Conservation (phyloP, 2,888 invertebrate species). For the Allygus modestus region DNA sequence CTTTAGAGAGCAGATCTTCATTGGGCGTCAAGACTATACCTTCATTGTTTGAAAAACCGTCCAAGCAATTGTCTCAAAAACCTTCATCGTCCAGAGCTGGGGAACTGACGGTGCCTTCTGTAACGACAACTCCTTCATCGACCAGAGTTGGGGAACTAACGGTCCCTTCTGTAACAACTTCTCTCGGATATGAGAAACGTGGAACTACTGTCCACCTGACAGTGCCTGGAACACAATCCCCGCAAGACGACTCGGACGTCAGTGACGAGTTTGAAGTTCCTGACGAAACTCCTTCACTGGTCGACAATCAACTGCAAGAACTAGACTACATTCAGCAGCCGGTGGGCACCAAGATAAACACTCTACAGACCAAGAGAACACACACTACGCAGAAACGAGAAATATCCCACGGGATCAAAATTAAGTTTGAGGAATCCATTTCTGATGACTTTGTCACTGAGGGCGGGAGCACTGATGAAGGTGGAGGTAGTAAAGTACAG, state of each 20-base stretch:
- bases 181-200: background rate
- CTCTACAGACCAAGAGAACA: background rate
- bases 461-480: background rate
- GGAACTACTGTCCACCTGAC: background rate
- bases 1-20: slow-evolving; percentile 27
- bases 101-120: background rate
- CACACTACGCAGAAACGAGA: background rate
- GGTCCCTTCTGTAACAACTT: background rate
- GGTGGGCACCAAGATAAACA: slow-evolving; percentile 22
- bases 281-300: slow-evolving; percentile 27
- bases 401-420: slow-evolving; percentile 11
- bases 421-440: slow-evolving; percentile 16
- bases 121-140: background rate
- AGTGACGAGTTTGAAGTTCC: background rate
- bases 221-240: slow-evolving; percentile 22
- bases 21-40: slow-evolving; percentile 35
- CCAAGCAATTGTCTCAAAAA: background rate
- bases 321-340: slow-evolving; percentile 56
- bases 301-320: slow-evolving; percentile 36
- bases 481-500: background rate
- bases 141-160: background rate
- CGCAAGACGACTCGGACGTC: slow-evolving; percentile 21
- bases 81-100: background rate
- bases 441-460: slow-evolving; percentile 1
- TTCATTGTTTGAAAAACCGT: background rate